phyloP scores from a whole-genome alignment of 2,113 vertebrate species.

The Scatophagus argus region DNA sequence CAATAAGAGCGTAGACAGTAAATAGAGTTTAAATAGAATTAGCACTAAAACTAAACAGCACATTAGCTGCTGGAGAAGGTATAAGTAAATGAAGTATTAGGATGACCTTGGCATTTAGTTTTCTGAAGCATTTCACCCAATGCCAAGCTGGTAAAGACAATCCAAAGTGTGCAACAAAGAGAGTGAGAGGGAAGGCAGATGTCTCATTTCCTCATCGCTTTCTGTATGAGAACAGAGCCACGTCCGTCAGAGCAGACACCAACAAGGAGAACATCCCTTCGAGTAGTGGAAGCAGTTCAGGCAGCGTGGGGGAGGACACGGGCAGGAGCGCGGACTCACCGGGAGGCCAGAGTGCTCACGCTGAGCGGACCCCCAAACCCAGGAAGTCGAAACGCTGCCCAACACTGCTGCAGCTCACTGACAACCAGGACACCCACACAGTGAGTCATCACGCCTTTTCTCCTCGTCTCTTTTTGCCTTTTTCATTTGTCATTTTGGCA shows the following conservation, averaged over 20 bases:
- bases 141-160: constrained; percentile 32
- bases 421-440: constrained; percentile 85
- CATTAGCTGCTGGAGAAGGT: constrained; percentile 29
- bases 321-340: constrained; percentile 71
- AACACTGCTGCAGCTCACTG: constrained; percentile 83
- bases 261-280: constrained; percentile 95
- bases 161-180: constrained; percentile 14
- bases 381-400: constrained; percentile 88
- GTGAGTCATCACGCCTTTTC: constrained; percentile 82
- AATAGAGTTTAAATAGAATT: constrained; percentile 75
- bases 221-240: constrained; percentile 52
- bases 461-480: constrained; percentile 4
- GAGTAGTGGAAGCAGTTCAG: constrained; percentile 74
- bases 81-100: constrained; percentile 53
- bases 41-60: constrained; percentile 65
- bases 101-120: constrained; percentile 47
- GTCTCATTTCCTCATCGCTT: constrained; percentile 41
- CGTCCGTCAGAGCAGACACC: constrained; percentile 79
- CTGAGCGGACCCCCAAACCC: constrained; percentile 80
- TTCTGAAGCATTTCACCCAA: constrained; percentile 5
- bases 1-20: constrained; percentile 60
- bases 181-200: constrained; percentile 29
- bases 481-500: constrained; percentile 1
- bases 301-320: constrained; percentile 78
- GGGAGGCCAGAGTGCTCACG: constrained; percentile 62